A percentile compares a stretch with the other conserved stretches of the same genome.
These are phyloP conservation scores for Macrocentrus cingulum DNA, from an alignment of 1,140 invertebrate species.

Conservation along the genomic window DNA sequence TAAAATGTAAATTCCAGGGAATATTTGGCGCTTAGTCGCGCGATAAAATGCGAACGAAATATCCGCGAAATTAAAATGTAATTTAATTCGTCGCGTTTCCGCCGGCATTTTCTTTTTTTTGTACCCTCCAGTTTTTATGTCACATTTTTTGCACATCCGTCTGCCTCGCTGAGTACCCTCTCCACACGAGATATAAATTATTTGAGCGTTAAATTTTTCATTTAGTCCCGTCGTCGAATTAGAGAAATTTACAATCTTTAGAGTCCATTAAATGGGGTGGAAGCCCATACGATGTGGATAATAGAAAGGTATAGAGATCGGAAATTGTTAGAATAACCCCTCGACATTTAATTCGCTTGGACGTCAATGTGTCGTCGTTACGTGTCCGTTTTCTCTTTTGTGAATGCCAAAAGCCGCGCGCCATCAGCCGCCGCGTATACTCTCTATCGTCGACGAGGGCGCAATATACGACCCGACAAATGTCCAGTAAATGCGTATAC, in stretches of 20 bases:
- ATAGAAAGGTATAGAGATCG: neutral
- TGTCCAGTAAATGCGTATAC: neutral
- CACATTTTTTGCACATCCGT: neutral
- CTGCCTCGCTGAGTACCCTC: neutral
- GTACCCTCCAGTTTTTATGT: constrained; percentile 11
- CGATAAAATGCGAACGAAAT: constrained; percentile 43
- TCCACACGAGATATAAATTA: no score
- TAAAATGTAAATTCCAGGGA: constrained; percentile 54
- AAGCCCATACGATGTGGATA: neutral
- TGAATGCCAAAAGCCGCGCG: neutral
- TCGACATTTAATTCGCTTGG: constrained; percentile 14
- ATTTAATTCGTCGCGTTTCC: constrained; percentile 45
- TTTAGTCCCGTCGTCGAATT: no score
- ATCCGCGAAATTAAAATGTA: constrained; percentile 56
- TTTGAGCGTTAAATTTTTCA: no score
- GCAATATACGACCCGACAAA: neutral
- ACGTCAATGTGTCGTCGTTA: constrained; percentile 16
- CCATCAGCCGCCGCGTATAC: constrained; percentile 3
- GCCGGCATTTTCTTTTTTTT: constrained; percentile 11
- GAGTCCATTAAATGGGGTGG: no score
- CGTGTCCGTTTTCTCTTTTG: constrained; percentile 7
- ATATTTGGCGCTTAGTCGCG: constrained; percentile 42
- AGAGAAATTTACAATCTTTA: no score
- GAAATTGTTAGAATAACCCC: constrained; percentile 4
- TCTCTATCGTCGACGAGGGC: neutral